Evolutionary conservation across 2,797 vertebrate genomes (phyloP), one percentile per base, ranked within the genome.

Genomic region (Phalloptychus januarius): DNA sequence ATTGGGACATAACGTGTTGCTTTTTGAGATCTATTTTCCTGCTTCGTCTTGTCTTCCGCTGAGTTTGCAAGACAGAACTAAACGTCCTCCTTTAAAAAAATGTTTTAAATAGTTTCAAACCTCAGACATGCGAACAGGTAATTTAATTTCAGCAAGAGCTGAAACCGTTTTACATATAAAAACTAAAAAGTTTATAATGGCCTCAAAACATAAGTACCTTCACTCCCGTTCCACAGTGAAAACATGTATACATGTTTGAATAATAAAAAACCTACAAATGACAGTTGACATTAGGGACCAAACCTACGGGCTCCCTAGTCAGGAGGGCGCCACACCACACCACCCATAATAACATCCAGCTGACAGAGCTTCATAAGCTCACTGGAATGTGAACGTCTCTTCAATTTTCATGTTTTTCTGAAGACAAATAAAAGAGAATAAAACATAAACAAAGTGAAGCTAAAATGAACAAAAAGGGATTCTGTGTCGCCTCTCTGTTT

Each of bases 311-410:
- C 76, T 89, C 76, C 67, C 74, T 18, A 36, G 78, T 78, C 81
- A 74, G 74, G 78, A 65, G 61, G 82, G 76, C 25, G 78, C 48
- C 88, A 84, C 80, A 85, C 88, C 86, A 86, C 86, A 90, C 83
- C 79, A 87, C 81, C 45, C 45, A 78, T 93, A 95, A 94, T 93
- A 93, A 89, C 91, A 95, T 92, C 87, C 94, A 94, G 91, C 93
- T 94, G 92, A 93, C 81, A 83, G 63, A 11, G 67, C 76, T 85
- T 86, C 45, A 78, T 87, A 85, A 88, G 81, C 75, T 83, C 50
- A 0, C 72, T 76, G 89, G 90, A 93, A 94, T 92, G 88, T 79
- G 75, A 82, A 77, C 61, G 72, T 83, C 46, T 86, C 78, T 76
- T 78, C 76, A 91, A 81, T 74, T 77, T 76, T 74, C 20, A 16